Evolutionary conservation across 2,113 vertebrate species (phyloP), one percentile per base, ranked within the genome.

Genomic region (Amphiprion ocellaris): DNA sequence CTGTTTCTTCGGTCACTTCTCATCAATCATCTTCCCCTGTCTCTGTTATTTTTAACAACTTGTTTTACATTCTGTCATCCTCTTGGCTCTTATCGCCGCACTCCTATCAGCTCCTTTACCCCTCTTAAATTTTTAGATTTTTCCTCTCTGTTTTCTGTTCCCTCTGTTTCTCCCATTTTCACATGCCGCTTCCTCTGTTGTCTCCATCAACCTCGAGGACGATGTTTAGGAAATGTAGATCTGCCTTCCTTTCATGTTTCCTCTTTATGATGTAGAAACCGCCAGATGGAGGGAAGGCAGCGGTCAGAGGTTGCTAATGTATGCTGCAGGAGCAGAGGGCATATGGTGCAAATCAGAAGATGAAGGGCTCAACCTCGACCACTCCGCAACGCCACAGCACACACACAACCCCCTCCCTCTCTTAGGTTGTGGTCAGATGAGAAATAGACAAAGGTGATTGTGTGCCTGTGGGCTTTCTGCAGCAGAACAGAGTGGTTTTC

Each of bases 291-390:
- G 75, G 39, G 83, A 82, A 83, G 82, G 83, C 77, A 58, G 52
- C 44, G 69, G 55, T 85, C 69, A 58, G 80, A 82, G 84, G 81
- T 86, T 74, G 87, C 54, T 88, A 85, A 88, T 89, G 59, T 89
- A 89, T 89, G 87, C 81, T 62, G 68, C 83, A 73, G 65, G 92
- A 90, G 81, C 59, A 74, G 77, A 82, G 87, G 88, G 82, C 93
- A 95, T 90, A 93, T 87, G 93, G 93, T 91, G 91, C 88, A 88
- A 94, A 94, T 94, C 92, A 94, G 89, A 87, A 71, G 54, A 69
- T 82, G 82, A 90, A 83, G 74, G 78, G 66, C 53, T 63, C 49
- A 64, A 60, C 33, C 69, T 28, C 58, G 23, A 37, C 56, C 52
- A 49, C 52, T 64, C 72, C 14, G 19, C 41, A 21, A 39, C 44